Evolutionary conservation across 2,888 invertebrate species (phyloP), one percentile per base, ranked within the genome.

Genomic region (Volucella inflata): DNA sequence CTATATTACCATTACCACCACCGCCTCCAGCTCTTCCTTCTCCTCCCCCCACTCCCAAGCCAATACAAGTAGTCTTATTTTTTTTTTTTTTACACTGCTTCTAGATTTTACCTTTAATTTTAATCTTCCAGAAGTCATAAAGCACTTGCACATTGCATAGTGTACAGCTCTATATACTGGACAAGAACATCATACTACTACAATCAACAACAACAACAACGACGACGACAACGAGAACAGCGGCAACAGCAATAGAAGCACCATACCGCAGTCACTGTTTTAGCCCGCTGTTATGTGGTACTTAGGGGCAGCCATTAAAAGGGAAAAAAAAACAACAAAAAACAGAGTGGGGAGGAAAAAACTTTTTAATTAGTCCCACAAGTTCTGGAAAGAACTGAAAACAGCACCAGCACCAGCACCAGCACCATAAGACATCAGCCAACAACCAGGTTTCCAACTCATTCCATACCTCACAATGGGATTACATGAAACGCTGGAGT

Each of bases 311-410:
- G 76, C 80, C 81, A 85, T 85, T 85, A 81, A 85, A 85, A 55
- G 74, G 64, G 74, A 46, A 40, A 55, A 48, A 53, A 36, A 53
- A 50, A 76, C 57, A 17, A 40, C 50, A 51, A 51, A 2, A 51
- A 14, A 21, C 14, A 16, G 9, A 62, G 68, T 46, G 53, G 76
- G 40, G 64, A 81, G 76, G 67, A 68, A 64, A 76, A 81, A 85
- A 85, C 76, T 81, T 81, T 85, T 85, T 85, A 85, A 85, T 85
- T 85, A 85, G 85, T 85, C 80, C 80, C 85, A 85, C 85, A 80
- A 81, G 84, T 85, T 85, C 59, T 57, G 16, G 51, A 68, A 30
- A 48, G 53, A 67, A 64, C 44, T 14, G 38, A 40, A 21, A 12
- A 68, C n/a, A 42, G n/a, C 59, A 42, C 51, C 44, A 67, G 48